A percentile compares a stretch with the other conserved stretches of the same genome.
phyloP scores from a whole-genome alignment of 2,113 vertebrate genomes.

The Calypte anna region DNA sequence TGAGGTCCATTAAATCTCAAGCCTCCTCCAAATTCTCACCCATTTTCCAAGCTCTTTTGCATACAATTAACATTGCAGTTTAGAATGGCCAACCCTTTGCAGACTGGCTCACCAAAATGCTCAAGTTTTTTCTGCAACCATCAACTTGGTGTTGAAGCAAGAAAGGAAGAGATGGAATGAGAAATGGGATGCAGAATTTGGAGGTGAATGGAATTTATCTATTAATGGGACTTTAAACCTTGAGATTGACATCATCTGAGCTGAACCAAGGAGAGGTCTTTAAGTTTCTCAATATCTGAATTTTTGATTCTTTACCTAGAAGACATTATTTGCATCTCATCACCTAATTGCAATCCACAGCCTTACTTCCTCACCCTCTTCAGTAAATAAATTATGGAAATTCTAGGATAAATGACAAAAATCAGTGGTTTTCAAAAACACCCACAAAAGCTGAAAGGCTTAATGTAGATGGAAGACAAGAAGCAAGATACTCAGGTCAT shows the following conservation, averaged over 20 bases:
- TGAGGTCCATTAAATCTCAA: background rate
- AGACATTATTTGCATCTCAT: background rate
- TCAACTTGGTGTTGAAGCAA: background rate
- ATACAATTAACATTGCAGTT: background rate
- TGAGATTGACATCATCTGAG: background rate
- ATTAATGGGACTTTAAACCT: background rate
- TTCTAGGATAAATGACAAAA: conserved; percentile 11
- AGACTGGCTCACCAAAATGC: background rate
- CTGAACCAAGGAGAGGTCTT: background rate
- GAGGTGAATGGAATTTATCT: background rate
- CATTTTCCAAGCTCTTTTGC: background rate
- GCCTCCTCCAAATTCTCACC: background rate
- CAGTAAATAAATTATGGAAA: background rate
- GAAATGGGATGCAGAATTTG: background rate
- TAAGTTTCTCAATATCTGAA: background rate
- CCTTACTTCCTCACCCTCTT: background rate
- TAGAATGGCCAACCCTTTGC: background rate
- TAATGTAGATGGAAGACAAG: background rate
- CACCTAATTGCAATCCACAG: background rate
- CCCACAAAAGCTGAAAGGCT: background rate
- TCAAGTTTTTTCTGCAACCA: background rate
- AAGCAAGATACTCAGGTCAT: background rate
- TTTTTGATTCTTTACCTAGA: background rate
- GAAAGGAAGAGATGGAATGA: background rate
- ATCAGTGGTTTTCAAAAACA: background rate